Evolutionary conservation across 2,797 vertebrate genomes (phyloP).

Genomic region (Poeciliopsis turneri): DNA sequence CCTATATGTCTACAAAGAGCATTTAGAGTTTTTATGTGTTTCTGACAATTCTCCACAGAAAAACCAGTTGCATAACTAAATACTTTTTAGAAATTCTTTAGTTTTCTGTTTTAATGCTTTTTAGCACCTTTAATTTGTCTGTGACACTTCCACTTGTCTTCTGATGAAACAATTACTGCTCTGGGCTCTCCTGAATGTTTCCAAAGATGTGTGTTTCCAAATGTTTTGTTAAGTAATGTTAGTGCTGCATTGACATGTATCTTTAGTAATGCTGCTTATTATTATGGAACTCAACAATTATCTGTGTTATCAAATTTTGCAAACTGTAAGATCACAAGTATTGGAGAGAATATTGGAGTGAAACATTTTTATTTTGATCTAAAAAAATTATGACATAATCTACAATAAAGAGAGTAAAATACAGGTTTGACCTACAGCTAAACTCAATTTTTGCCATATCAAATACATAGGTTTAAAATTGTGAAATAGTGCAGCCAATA

Average conservation of each 20-base stretch:
- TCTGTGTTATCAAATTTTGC: neutral
- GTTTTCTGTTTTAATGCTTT: slow-evolving; percentile 45
- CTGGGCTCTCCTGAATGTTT: neutral
- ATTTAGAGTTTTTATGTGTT: slow-evolving; percentile 47
- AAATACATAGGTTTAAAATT: neutral
- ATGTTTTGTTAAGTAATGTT: neutral
- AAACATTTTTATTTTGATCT: too few species aligned
- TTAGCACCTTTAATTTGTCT: slow-evolving; percentile 47
- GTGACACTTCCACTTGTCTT: slow-evolving; percentile 44
- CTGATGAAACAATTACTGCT: neutral
- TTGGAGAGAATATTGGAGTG: too few species aligned
- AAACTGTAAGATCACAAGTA: too few species aligned
- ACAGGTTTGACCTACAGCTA: neutral
- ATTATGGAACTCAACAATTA: neutral
- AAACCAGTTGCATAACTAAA: slow-evolving; percentile 53
- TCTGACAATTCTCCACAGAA: slow-evolving; percentile 56
- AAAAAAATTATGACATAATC: neutral
- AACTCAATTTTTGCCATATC: neutral
- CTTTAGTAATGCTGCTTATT: too few species aligned
- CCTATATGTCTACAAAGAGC: slow-evolving; percentile 9
- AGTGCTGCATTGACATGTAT: neutral
- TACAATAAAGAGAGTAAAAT: neutral
- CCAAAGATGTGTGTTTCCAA: neutral
- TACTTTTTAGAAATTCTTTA: slow-evolving; percentile 37
- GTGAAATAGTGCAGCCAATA: neutral